Conservation (phyloP, 1,140 invertebrate genomes). For the Gonioctena quinquepunctata region DNA sequence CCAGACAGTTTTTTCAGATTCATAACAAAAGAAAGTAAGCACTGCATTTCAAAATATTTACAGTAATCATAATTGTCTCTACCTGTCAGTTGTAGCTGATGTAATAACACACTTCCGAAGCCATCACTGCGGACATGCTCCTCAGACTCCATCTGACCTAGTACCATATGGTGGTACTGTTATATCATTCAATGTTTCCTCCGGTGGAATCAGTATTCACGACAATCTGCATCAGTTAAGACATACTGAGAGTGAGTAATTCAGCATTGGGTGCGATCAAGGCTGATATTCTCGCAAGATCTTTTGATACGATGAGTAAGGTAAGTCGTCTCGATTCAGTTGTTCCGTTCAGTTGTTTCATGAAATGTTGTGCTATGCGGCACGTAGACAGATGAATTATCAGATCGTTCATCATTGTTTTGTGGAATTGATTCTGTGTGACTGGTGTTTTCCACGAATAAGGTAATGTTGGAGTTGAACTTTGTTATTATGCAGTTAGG, state of each 20-base stretch:
- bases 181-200: conserved; percentile 3
- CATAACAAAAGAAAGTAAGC: no score
- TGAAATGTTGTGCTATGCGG: neutral
- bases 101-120: neutral
- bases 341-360: neutral
- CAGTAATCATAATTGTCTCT: no score
- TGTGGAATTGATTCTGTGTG: neutral
- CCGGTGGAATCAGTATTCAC: neutral
- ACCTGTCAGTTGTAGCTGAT: no score
- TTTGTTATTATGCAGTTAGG: no score
- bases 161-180: conserved; percentile 8
- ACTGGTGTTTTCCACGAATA: no score
- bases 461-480: no score
- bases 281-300: neutral
- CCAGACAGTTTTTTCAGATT: no score
- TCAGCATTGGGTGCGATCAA: neutral
- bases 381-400: neutral
- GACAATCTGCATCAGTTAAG: neutral
- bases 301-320: neutral
- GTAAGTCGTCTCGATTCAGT: neutral
- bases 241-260: neutral
- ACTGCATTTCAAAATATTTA: no score
- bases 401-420: neutral
- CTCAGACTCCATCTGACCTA: neutral
- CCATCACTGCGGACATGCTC: neutral